Conservation (phyloP, 2,888 invertebrate genomes). For the Eilema griseolum region DNA sequence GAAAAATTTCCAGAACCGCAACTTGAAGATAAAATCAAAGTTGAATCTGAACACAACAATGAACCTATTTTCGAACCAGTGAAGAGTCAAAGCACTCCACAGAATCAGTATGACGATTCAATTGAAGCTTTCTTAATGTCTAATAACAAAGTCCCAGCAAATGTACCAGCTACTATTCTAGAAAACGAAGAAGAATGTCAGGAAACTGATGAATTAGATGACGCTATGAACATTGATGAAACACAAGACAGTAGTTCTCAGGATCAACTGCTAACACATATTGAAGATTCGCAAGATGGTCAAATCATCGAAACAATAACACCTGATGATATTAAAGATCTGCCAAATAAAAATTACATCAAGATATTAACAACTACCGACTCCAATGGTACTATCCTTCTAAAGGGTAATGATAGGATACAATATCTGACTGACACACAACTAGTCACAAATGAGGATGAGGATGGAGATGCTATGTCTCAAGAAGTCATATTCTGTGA, state of each 20-base stretch:
- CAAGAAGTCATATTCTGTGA: constrained; percentile 81
- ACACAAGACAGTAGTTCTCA: constrained; percentile 59
- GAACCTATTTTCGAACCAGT: constrained; percentile 34
- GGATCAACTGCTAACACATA: constrained; percentile 48
- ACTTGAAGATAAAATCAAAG: constrained; percentile 35
- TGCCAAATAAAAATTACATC: constrained; percentile 65
- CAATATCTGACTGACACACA: constrained; percentile 73
- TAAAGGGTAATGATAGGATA: constrained; percentile 70
- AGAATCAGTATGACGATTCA: constrained; percentile 65
- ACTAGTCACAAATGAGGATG: constrained; percentile 60
- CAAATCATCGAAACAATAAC: constrained; percentile 51
- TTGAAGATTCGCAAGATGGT: constrained; percentile 47
- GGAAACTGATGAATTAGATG: constrained; percentile 61
- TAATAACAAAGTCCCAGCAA: constrained; percentile 70
- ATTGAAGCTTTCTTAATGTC: constrained; percentile 76
- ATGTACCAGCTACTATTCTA: constrained; percentile 80
- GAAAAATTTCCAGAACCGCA: constrained; percentile 24
- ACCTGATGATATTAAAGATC: constrained; percentile 43
- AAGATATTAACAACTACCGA: constrained; percentile 74
- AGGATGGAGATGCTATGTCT: constrained; percentile 66
- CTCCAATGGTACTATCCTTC: constrained; percentile 71
- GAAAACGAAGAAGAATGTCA: constrained; percentile 78
- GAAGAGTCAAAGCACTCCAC: constrained; percentile 32
- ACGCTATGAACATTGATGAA: constrained; percentile 66
- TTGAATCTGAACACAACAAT: constrained; percentile 39